These are phyloP conservation scores for Leptopilina clavipes DNA, from an alignment of 1,140 invertebrate genomes.

Conservation along the genomic window DNA sequence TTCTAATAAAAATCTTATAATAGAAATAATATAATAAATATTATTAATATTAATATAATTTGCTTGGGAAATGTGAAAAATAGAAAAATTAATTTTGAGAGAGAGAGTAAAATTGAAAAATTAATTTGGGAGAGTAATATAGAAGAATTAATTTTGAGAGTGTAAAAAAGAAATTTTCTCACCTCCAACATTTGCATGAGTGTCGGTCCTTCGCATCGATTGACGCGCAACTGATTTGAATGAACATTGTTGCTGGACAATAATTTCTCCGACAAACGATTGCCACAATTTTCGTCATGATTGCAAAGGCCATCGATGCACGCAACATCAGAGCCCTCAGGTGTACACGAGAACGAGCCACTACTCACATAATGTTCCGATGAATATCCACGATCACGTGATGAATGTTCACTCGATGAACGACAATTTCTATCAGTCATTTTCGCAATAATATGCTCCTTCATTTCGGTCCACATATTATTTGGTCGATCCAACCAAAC, in stretches of 20 bases:
- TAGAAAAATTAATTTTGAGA: too few species aligned
- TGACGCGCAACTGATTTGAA: conserved; percentile 65
- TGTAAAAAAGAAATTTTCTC: conserved; percentile 45
- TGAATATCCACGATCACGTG: conserved; percentile 89
- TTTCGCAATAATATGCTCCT: conserved; percentile 66
- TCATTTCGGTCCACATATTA: conserved; percentile 68
- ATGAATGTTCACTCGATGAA: conserved; percentile 79
- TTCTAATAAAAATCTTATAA: too few species aligned
- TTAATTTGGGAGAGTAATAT: too few species aligned
- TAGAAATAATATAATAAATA: too few species aligned
- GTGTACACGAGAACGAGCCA: conserved; percentile 84
- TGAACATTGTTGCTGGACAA: conserved; percentile 62
- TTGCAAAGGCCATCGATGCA: conserved; percentile 89
- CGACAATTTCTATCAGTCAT: conserved; percentile 72
- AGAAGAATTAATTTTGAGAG: too few species aligned
- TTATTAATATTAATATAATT: too few species aligned
- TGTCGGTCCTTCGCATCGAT: conserved; percentile 72
- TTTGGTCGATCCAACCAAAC: conserved; percentile 63
- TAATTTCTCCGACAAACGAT: conserved; percentile 65
- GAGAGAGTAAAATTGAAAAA: too few species aligned
- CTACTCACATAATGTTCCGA: conserved; percentile 85
- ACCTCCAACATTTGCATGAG: conserved; percentile 84
- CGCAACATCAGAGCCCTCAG: conserved; percentile 89
- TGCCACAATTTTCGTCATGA: conserved; percentile 79
- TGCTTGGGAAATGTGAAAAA: too few species aligned